These are phyloP conservation scores for Fratercula arctica DNA, from an alignment of 2,797 vertebrate genomes.

Conservation along the genomic window DNA sequence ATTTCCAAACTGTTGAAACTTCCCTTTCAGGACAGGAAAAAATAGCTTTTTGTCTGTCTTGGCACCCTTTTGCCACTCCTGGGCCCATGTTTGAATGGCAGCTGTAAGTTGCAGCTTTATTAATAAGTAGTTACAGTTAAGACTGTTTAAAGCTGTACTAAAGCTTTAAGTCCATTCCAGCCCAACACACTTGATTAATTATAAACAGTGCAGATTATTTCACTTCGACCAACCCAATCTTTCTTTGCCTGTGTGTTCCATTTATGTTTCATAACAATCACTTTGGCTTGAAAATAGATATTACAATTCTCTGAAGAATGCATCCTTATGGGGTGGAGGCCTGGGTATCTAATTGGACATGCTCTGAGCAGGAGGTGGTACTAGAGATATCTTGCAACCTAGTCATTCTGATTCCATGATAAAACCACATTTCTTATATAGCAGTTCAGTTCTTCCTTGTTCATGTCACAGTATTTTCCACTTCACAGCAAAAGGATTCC, in stretches of 20 bases:
- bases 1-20: slow-evolving; percentile 16
- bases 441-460: neutral
- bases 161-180: neutral
- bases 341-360: neutral
- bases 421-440: neutral
- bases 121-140: neutral
- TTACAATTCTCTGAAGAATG: neutral
- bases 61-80: neutral
- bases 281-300: neutral
- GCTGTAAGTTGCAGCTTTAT: neutral
- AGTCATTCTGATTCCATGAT: neutral
- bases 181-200: neutral
- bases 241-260: neutral
- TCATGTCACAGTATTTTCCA: neutral
- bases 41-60: neutral
- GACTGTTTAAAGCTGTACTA: neutral
- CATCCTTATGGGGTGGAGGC: neutral
- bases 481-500: neutral
- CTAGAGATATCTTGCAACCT: neutral
- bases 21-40: neutral
- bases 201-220: slow-evolving; percentile 24
- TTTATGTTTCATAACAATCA: neutral
- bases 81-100: neutral
- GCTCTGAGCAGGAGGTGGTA: neutral
- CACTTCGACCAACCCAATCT: neutral